Conservation (phyloP, 53 echinoderm and acorn worm species). For the Astropecten irregularis region DNA sequence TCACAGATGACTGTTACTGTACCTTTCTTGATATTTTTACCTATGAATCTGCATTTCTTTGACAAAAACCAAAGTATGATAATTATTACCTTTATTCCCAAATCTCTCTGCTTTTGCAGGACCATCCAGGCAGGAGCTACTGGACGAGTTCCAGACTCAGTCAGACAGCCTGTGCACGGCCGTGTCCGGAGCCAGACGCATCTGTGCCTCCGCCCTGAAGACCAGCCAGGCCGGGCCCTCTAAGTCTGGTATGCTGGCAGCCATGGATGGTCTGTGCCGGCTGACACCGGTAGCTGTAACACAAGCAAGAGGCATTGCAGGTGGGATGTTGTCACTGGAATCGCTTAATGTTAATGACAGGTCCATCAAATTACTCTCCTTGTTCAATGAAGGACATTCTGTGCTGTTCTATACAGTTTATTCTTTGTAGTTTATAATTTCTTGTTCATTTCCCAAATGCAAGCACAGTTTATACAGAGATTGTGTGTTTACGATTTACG, state of each 20-base stretch:
- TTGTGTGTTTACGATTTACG: too few relatives aligned
- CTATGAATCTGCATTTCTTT: too few relatives aligned
- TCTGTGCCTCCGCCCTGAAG: constrained; percentile 61
- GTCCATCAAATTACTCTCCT: too few relatives aligned
- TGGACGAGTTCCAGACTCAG: constrained; percentile 83
- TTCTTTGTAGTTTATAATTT: background rate
- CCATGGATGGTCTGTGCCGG: constrained; percentile 76
- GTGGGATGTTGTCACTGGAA: too few relatives aligned
- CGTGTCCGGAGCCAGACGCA: constrained; percentile 67
- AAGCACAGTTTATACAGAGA: too few relatives aligned
- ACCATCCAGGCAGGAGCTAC: constrained; percentile 68
- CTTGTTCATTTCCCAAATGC: background rate
- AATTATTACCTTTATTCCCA: too few relatives aligned
- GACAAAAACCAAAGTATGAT: too few relatives aligned
- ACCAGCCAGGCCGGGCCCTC: constrained; percentile 59
- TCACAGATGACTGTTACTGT: too few relatives aligned
- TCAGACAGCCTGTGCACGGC: constrained; percentile 69
- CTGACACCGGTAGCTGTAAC: constrained; percentile 77
- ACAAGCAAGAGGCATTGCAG: constrained; percentile 77
- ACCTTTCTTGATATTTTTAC: too few relatives aligned
- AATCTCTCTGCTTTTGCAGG: too few relatives aligned
- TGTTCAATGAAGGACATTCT: too few relatives aligned
- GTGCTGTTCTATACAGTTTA: background rate
- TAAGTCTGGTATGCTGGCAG: constrained; percentile 62
- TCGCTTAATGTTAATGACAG: too few relatives aligned